A percentile compares a stretch with the other conserved stretches of the same genome.
These are phyloP conservation scores for Caretta caretta DNA, from an alignment of 2,113 vertebrate genomes.

Conservation along the genomic window DNA sequence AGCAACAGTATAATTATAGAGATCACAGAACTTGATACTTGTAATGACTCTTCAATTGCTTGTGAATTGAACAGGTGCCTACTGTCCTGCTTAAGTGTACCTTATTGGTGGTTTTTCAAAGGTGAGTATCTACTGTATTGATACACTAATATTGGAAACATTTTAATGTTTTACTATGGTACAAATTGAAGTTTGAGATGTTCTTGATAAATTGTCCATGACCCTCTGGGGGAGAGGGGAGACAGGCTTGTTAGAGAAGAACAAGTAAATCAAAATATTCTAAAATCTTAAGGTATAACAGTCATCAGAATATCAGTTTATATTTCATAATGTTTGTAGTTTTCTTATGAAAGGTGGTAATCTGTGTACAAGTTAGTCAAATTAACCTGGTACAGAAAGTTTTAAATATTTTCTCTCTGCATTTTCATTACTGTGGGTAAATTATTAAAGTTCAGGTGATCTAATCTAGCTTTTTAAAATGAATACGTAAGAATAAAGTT, in stretches of 20 bases:
- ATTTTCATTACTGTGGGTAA: neutral
- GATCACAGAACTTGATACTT: neutral
- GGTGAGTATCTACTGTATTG: neutral
- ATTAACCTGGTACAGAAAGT: neutral
- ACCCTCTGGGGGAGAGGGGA: neutral
- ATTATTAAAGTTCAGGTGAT: neutral
- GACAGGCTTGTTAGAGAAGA: neutral
- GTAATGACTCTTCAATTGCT: slow-evolving; percentile 4
- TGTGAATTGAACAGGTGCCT: neutral
- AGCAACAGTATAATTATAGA: slow-evolving; percentile 34
- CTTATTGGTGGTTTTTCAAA: neutral
- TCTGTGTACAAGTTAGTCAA: neutral
- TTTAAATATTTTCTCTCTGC: neutral
- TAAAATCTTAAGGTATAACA: neutral
- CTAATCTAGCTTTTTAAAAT: neutral
- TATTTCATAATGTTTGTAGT: neutral
- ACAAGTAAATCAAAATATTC: neutral
- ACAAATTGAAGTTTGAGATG: neutral
- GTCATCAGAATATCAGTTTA: neutral
- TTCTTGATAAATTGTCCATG: neutral
- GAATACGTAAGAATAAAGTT: neutral
- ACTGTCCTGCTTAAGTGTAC: neutral
- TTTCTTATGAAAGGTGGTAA: neutral
- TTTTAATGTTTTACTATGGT: neutral
- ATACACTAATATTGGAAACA: neutral